Evolutionary conservation across 2,797 vertebrate species (phyloP).

Genomic region (Thripadectes ignobilis): DNA sequence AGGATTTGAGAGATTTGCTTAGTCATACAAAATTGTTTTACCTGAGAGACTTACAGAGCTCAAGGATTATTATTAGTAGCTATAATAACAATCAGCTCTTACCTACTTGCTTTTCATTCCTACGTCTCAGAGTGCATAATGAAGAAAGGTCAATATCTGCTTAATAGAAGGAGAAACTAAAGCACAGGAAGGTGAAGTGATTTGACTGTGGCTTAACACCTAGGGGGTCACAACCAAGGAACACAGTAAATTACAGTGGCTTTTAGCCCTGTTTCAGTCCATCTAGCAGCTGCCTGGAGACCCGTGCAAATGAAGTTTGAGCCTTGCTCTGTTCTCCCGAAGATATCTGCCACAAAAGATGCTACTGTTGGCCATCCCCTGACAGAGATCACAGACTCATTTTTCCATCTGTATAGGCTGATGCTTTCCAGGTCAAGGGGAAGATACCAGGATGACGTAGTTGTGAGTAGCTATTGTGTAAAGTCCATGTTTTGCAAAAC

Average conservation of each 20-base stretch:
- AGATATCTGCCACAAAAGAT: not conserved
- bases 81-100: not conserved
- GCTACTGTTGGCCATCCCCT: not conserved
- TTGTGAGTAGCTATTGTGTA: not conserved
- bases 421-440: not conserved
- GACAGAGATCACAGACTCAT: not conserved
- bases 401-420: not conserved
- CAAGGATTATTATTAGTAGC: constrained; percentile 39
- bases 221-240: not conserved
- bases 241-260: not conserved
- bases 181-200: not conserved
- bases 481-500: not conserved
- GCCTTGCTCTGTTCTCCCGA: not conserved
- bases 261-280: not conserved
- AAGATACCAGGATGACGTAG: not conserved
- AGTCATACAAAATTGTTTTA: constrained; percentile 33
- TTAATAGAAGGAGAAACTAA: not conserved
- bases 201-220: not conserved
- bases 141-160: not conserved
- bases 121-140: not conserved
- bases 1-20: constrained; percentile 43
- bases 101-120: not conserved
- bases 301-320: not conserved
- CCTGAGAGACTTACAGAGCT: constrained; percentile 36
- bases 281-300: not conserved